Base-by-base conservation (phyloP, 2,113 vertebrate genomes). In the Centropus bengalensis region DNA sequence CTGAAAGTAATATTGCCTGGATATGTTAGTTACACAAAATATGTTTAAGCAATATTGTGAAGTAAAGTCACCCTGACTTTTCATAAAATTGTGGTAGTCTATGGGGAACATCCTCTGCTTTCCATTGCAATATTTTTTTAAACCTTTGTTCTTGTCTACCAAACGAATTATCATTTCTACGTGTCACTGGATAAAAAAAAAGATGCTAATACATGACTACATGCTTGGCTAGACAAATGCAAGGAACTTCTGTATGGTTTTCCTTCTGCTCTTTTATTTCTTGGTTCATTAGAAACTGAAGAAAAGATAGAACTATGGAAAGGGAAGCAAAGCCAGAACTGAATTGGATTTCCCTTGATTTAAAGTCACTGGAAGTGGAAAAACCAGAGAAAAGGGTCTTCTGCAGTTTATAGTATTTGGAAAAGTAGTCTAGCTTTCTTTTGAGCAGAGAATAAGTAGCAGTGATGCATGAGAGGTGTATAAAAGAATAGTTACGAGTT, bases 21-120 rank as follows among this genome's bases (percentile, higher is more conserved):
- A 70, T 95, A 30, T 79, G 54, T 79, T 88, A 76, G 49, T 77
- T 91, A 85, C 56, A 82, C 58, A 85, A 75, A 91, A 77, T 77
- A 42, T 42, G 7, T 88, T 86, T 73, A 84, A 88, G 69, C 22
- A 93, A 54, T 87, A 86, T 26, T 66, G 42, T 89, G 54, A 21
- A 69, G 23, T 45, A 75, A 78, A 92, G 52, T 38, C 63, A 75
- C 15, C 8, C 19, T 91, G 83, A 79, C 79, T 74, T 85, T 93
- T 86, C 42, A 63, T 1, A 8, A 71, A 91, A 74, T 7, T 54
- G 14, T 62, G 45, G 12, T 86, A 42, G 14, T 82, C 42, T n/a
- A 2, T 45, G 6, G 38, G 42, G 18, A 90, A 70, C 79, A 77
- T 38, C 7, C 12, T 84, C 52, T 94, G n/a, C 38, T 70, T 82